These are phyloP conservation scores for Ceratosolen fusciceps DNA, from an alignment of 1,140 invertebrate genomes.

Conservation along the genomic window DNA sequence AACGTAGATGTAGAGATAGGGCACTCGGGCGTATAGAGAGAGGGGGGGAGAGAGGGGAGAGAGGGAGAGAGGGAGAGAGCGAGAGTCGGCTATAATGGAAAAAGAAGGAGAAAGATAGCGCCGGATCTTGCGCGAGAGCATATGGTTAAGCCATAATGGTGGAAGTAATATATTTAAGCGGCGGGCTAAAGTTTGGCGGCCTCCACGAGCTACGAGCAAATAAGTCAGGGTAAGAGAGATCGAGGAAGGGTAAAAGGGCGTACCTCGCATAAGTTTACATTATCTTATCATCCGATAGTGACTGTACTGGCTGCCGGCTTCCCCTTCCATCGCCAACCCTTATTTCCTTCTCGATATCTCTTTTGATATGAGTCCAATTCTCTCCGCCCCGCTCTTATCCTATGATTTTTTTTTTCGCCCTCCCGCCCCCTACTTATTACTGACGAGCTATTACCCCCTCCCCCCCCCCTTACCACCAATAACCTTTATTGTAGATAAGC, in stretches of 20 bases:
- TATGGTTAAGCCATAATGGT: constrained; percentile 69
- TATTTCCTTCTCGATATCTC: background rate
- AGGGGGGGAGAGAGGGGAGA: background rate
- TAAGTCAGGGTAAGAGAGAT: constrained; percentile 51
- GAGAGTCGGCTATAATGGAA: no score
- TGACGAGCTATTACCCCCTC: no score
- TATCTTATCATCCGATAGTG: constrained; percentile 71
- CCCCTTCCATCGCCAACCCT: background rate
- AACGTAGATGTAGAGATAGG: no score
- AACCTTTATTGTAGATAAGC: no score
- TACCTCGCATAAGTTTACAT: constrained; percentile 72
- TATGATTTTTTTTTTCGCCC: no score
- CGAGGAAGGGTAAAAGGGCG: constrained; percentile 59
- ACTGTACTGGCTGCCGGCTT: constrained; percentile 44
- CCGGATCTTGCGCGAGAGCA: constrained; percentile 55
- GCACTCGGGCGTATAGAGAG: constrained; percentile 29
- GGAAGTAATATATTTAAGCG: constrained; percentile 69
- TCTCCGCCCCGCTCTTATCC: background rate
- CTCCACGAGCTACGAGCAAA: constrained; percentile 48
- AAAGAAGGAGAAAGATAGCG: constrained; percentile 7
- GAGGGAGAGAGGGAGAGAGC: background rate
- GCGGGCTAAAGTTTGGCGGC: constrained; percentile 69
- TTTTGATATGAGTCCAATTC: background rate
- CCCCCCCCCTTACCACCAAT: no score
- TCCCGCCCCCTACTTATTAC: no score